Evolutionary conservation across 2,797 vertebrate genomes (phyloP), one percentile per base, ranked within the genome.

Genomic region (Setipinna tenuifilis): DNA sequence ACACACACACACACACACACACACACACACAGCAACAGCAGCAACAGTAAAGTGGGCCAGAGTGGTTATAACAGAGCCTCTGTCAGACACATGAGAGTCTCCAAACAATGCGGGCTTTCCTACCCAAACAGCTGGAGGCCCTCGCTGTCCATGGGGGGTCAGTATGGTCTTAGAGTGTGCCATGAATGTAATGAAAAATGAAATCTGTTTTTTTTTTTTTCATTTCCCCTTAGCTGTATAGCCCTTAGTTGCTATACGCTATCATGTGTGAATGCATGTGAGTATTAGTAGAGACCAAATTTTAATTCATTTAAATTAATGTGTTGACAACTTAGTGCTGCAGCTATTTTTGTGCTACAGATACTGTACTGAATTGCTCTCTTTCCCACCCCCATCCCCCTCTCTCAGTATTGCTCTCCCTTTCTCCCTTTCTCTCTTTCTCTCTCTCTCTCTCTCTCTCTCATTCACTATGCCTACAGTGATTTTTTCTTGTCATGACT

Each of bases 1-100:
- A n/a, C 58, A 59, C 58, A 59, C 59, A 62, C 59, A 62, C 59
- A 62, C 59, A 62, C 59, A 62, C 59, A 62, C 59, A 62, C 59
- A 10, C 59, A 3, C 58, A 41, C 25, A 31, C 6, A 31, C 17
- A 58, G 17, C 10, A 11, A 82, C 82, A 50, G 61, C 61, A 62
- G 7, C n/a, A 62, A 23, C 61, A 62, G 25, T 23, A 23, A 62
- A n/a, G n/a, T 62, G 61, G 7, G 21, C 61, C 61, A 9, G 61
- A 10, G 61, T 10, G 0, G 25, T 23, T 62, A 25, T 62, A 25
- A 23, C 61, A 62, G n/a, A 62, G 61, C 61, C 61, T 62, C n/a
- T 61, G n/a, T 62, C 61, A 62, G n/a, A 62, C n/a, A n/a, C n/a
- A n/a, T n/a, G n/a, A 62, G n/a, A 62, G 7, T 23, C 61, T 62